Evolutionary conservation across 2,113 vertebrate species (phyloP).

Genomic region (Emydura subglobosa): DNA sequence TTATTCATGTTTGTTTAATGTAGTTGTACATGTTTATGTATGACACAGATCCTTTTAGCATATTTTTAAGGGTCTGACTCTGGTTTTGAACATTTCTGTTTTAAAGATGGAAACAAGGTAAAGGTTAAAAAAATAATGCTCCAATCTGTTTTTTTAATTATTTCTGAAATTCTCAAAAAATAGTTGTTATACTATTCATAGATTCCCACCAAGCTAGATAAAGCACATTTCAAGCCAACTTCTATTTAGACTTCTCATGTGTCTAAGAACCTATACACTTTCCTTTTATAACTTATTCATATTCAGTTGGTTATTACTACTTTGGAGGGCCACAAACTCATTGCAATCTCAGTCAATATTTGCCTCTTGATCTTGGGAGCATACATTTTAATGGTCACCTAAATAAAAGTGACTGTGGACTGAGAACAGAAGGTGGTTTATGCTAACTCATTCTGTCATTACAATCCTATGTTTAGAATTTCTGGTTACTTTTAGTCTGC

Average conservation of each 20-base stretch:
- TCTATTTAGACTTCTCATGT: background rate
- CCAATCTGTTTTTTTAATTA: background rate
- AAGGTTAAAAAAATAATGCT: background rate
- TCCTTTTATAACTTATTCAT: background rate
- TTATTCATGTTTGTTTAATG: background rate
- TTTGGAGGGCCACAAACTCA: background rate
- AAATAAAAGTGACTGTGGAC: background rate
- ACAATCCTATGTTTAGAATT: background rate
- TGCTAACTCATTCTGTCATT: background rate
- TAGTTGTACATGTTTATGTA: background rate
- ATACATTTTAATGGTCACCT: background rate
- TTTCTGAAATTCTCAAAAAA: background rate
- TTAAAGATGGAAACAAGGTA: background rate
- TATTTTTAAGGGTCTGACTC: background rate
- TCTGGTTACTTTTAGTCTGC: background rate
- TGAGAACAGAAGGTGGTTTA: background rate
- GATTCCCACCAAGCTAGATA: background rate
- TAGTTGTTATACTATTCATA: background rate
- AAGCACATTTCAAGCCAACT: background rate
- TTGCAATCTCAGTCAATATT: background rate
- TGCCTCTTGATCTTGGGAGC: background rate
- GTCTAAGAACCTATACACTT: background rate
- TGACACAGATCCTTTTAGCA: background rate
- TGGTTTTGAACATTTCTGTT: background rate
- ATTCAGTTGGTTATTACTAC: background rate